Base-by-base conservation (phyloP, 2,888 invertebrate species). In the Drosophila phalerata region DNA sequence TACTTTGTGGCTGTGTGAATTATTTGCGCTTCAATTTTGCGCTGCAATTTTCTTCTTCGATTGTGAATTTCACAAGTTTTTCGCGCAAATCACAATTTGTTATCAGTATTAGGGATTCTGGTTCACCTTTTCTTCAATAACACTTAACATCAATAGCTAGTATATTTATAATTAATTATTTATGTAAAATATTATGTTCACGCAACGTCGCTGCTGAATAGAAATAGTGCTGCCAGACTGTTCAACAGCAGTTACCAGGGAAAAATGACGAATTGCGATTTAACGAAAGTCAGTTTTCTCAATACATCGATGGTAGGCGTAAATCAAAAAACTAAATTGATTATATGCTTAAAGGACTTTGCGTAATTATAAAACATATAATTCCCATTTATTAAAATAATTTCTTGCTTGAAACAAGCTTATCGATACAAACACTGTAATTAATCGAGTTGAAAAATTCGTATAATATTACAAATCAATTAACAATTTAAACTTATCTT, bases 111-210 rank as follows among this genome's bases (percentile, higher is more conserved):
- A 49, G 32, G 42, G 47, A 58, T 55, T 67, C 42, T 48, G 8
- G 48, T 84, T 84, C 81, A 88, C 85, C 87, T 85, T 81, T 77
- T 70, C 15, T 55, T 71, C 64, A 67, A 68, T 56, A 65, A 67
- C 77, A 71, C 72, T 64, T 38, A 68, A 71, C 83, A 79, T 88
- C 70, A 85, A 82, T 55, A 49, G 57, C 57, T 69, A 58, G 64
- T 70, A 78, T 55, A 64, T 73, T 58, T 76, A 70, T 71, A 74
- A 77, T 70, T 73, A 81, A 74, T 71, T 87, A 85, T 89, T 89
- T 84, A 74, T 69, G 77, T 80, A 83, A 83, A 84, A 78, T 88
- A 75, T 86, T 81, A 81, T 81, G 76, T 89, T 87, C 89, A 88
- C 85, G 89, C 89, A 85, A 85, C 85, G 89, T 85, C 77, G 79